Percentiles rank a stretch among this genome's conserved stretches.
phyloP scores from a whole-genome alignment of 2,888 invertebrate genomes.

The Drosophila peninsularis region DNA sequence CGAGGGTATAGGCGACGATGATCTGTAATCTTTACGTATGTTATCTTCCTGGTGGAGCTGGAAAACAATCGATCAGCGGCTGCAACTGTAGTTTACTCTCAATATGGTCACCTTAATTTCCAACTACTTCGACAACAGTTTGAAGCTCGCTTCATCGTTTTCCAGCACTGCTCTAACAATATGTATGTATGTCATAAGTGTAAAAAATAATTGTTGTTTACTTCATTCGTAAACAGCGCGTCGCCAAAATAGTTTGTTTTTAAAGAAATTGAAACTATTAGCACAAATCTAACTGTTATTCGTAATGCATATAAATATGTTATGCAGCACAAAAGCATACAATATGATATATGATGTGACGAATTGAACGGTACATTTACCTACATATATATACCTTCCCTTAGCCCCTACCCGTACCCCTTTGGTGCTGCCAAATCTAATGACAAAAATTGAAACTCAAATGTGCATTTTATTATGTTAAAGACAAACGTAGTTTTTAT shows the following conservation, averaged over 20 bases:
- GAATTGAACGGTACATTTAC: constrained; percentile 31
- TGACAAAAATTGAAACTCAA: constrained; percentile 38
- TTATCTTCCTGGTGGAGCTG: constrained; percentile 28
- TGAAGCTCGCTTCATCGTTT: constrained; percentile 24
- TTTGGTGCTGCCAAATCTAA: constrained; percentile 63
- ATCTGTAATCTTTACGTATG: constrained; percentile 86
- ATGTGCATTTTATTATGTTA: constrained; percentile 60
- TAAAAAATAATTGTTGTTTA: constrained; percentile 46
- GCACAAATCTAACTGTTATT: constrained; percentile 53
- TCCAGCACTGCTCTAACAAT: constrained; percentile 28
- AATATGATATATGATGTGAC: constrained; percentile 10
- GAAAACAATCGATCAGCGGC: constrained; percentile 27
- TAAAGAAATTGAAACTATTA: constrained; percentile 46
- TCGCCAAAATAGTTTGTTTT: constrained; percentile 60
- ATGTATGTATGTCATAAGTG: constrained; percentile 30
- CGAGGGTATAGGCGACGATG: constrained; percentile 97
- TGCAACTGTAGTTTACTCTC: neutral
- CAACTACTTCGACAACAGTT: neutral
- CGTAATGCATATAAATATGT: constrained; percentile 20
- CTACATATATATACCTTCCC: constrained; percentile 10
- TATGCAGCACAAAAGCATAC: constrained; percentile 23
- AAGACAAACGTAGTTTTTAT: constrained; percentile 53
- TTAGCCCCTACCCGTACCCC: constrained; percentile 22
- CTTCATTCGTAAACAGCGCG: constrained; percentile 45
- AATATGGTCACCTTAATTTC: neutral